Base-by-base conservation (phyloP, 2,797 vertebrate genomes). In the Thaleichthys pacificus region DNA sequence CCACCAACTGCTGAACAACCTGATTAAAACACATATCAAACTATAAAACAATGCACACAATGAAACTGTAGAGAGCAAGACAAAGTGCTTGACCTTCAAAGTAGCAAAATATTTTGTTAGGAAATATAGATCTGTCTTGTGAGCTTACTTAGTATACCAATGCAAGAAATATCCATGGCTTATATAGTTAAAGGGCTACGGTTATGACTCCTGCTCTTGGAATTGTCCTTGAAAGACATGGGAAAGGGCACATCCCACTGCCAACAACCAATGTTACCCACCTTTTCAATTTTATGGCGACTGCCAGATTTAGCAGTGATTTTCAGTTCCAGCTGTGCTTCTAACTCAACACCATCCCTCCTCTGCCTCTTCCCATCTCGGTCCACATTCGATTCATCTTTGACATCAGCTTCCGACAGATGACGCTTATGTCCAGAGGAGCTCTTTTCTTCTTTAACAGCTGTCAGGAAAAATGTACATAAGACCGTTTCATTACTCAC, bases 241-340 rank as follows among this genome's bases (percentile, higher is more conserved):
- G 51, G 51, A n/a, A n/a, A 56, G 17, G 51, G 19, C 51, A 56
- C 51, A 9, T 56, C 17, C 5, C 19, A 5, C 51, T 47, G 12
- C 51, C 51, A 56, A n/a, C 17, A 22, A 35, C 14, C 64, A 70
- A n/a, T n/a, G 51, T n/a, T n/a, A 78, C 82, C 61, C 74, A 91
- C 98, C 94, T 96, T 96, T 88, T 97, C 94, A 66, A 99, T 91
- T 86, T 96, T 98, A 82, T 89, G 85, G 87, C 91, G 95, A 85
- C 85, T 95, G 87, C 87, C 93, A 77, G 94, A 88, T 69, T 92
- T 86, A 85, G 90, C 89, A 69, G 96, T 98, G 83, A 99, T 97
- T 91, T 99, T 98, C 30, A 99, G 91, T 92, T 99, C 93, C 81
- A 99, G 86, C 76, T 99, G 94, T 75, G 97, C 96, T 85, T 99